Evolutionary conservation across 2,797 vertebrate genomes (phyloP), one percentile per base, ranked within the genome.

Genomic region (Myoxocephalus aenaeus): DNA sequence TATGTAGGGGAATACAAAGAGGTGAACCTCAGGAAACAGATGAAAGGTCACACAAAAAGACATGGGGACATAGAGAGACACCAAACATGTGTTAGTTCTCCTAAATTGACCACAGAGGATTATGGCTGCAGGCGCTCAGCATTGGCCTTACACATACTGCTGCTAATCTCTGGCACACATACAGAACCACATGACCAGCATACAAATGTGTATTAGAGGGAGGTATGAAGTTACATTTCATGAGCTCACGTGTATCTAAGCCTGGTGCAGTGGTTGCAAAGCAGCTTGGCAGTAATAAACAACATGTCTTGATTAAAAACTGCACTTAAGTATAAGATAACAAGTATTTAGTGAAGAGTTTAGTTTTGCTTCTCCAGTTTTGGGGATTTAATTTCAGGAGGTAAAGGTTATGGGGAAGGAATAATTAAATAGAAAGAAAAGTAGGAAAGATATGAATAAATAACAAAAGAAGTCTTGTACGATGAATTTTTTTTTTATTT

Each of bases 81-180:
- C 5, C 27, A 63, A 66, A 68, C 72, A 50, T 17, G 48, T 79
- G 69, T 65, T 44, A 11, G 65, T 73, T 83, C 53, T 62, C 48
- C 77, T 73, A 67, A 86, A 84, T 14, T 74, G 75, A 70, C 51
- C 65, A 40, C 14, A 27, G 42, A 72, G 74, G 84, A 86, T 89
- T 84, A 85, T 20, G 13, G 69, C 75, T 70, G 46, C 54, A 73
- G 51, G 32, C 22, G 4, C 74, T 83, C 18, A 81, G 73, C 42
- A 4, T 18, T 69, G 76, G 61, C 57, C 53, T 67, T 42, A 48
- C 27, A 80, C 65, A 70, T n/a, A 67, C 67, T 79, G 67, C 11
- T 63, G 3, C 38, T 83, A 81, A 87, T 89, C 84, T 86, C 53
- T 80, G 70, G n/a, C 70, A 74, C 54, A 42, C 65, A 75, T 13